Conservation (phyloP, 2,888 invertebrate genomes). For the Eumerus sabulonum region DNA sequence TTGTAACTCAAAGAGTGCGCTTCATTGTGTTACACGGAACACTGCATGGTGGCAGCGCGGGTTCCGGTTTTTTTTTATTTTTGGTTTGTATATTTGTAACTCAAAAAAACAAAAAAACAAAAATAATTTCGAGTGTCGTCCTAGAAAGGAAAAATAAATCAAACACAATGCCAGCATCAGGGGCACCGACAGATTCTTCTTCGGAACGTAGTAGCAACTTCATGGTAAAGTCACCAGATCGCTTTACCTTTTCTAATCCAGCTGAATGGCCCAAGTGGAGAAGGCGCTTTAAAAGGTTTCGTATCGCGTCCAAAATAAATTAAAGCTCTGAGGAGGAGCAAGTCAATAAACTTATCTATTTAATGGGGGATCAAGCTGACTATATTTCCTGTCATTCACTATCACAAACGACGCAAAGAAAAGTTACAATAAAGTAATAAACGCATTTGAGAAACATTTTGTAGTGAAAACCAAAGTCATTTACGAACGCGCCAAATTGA, state of each 20-base stretch:
- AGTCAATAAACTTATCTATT: conserved; percentile 22
- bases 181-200: background rate
- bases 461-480: conserved; percentile 40
- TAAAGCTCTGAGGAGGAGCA: conserved; percentile 15
- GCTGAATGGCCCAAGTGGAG: conserved; percentile 22
- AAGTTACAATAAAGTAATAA: conserved; percentile 21
- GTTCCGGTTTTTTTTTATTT: too few species aligned
- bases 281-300: conserved; percentile 26
- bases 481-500: conserved; percentile 43
- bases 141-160: too few species aligned
- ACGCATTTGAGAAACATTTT: conserved; percentile 37
- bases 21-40: too few species aligned
- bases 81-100: too few species aligned
- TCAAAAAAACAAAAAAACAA: too few species aligned
- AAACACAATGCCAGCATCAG: background rate
- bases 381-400: conserved; percentile 19
- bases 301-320: conserved; percentile 10
- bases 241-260: conserved; percentile 13
- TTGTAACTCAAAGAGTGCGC: too few species aligned
- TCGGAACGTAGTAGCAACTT: conserved; percentile 17
- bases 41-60: too few species aligned
- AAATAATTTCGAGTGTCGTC: too few species aligned
- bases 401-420: conserved; percentile 12
- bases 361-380: conserved; percentile 23
- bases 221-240: conserved; percentile 14